A percentile compares a stretch with the other conserved stretches of the same genome.
Evolutionary conservation across 2,113 vertebrate species (phyloP).

Genomic region (Crypturellus undulatus): DNA sequence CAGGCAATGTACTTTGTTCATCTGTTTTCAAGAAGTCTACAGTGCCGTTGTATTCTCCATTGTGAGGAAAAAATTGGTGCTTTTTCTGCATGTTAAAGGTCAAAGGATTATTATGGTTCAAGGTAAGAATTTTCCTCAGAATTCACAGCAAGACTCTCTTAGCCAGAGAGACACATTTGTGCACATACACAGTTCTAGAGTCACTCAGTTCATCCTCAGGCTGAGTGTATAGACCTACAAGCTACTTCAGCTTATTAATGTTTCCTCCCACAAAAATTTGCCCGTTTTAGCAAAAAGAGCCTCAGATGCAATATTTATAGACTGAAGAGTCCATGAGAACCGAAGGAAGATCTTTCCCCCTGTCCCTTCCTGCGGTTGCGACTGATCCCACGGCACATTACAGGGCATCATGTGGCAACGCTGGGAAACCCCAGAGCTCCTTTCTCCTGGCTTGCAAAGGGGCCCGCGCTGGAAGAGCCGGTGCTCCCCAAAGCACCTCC

Average conservation of each 20-base stretch:
- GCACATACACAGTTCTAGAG: background rate
- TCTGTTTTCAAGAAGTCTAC: background rate
- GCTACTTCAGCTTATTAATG: background rate
- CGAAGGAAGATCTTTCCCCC: background rate
- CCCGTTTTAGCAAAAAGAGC: background rate
- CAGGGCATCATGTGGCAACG: background rate
- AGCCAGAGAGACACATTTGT: background rate
- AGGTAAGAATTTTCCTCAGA: background rate
- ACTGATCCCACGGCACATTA: rapidly evolving
- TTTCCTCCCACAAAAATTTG: background rate
- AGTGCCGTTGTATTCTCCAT: background rate
- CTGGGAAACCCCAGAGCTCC: rapidly evolving
- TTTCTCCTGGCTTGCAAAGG: background rate
- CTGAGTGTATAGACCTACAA: background rate
- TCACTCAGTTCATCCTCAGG: background rate
- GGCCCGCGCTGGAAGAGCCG: background rate
- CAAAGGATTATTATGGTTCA: background rate
- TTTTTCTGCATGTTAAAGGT: background rate
- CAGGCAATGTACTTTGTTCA: background rate
- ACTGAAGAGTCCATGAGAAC: background rate
- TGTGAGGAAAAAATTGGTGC: background rate
- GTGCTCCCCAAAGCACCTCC: background rate
- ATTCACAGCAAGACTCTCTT: background rate
- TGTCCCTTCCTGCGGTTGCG: background rate
- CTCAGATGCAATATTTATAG: background rate